Base-by-base conservation (phyloP, 2,797 vertebrate genomes). In the Ptychadena robeensis region DNA sequence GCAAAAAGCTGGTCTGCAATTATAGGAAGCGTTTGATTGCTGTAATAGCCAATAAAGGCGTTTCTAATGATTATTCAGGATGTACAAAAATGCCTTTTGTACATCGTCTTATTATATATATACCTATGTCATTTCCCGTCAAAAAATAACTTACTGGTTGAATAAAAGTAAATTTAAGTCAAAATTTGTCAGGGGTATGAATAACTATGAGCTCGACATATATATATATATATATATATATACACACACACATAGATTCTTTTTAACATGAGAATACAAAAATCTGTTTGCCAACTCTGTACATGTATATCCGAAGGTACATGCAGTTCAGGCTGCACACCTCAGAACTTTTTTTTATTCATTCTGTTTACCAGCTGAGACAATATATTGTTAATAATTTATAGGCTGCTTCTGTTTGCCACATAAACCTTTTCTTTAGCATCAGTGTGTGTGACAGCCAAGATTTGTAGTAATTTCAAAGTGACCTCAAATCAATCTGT, bases 401-500 rank as follows among this genome's bases (percentile, higher is more conserved):
- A 79, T 31, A 59, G 44, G 40, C 40, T 53, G 25, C 9, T 35
- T 79, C 44, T 69, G 73, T 63, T 72, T 75, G 48, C 59, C 32
- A 75, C 57, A 75, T 73, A 73, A 73, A 75, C 35, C 59, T 76
- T 68, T 68, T 78, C 63, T 68, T 68, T 78, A 53, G 40, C 66
- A 37, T 79, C 77, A 69, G 66, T 61, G 68, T 40, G 74, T 76
- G 25, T 79, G 65, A 70, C 35, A 59, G 67, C 28, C 48, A 72
- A 80, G 57, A 80, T 71, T 63, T 80, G 78, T 64, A 44, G 57
- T 44, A 40, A 80, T 71, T 80, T 72, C 57, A 71, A 71, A 71
- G 78, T 63, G 78, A 71, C 68, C 53, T 71, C 57, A 71, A 80
- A 63, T 80, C 53, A 80, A 71, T 80, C 25, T 71, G 78, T 70